These are phyloP conservation scores for Calliphora vicina DNA, from an alignment of 1,140 invertebrate species.

Conservation along the genomic window DNA sequence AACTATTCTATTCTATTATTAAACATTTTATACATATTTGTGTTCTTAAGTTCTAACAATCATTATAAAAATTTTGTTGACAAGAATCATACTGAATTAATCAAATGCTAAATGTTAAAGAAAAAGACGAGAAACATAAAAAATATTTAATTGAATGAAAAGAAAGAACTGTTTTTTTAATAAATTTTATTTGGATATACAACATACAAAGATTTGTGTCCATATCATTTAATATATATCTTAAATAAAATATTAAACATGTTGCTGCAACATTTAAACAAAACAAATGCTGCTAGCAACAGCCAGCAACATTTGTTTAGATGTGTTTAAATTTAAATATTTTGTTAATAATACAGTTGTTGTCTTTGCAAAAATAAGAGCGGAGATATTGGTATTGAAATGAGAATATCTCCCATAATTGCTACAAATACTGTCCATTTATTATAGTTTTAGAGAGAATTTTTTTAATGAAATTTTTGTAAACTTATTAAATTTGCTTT, in stretches of 20 bases:
- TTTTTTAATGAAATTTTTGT: neutral
- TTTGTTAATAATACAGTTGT: no score
- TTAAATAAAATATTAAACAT: neutral
- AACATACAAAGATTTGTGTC: neutral
- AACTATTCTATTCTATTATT: neutral
- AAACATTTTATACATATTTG: neutral
- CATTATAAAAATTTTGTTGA: neutral
- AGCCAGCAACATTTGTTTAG: no score
- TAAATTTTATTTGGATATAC: neutral
- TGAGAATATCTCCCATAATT: neutral
- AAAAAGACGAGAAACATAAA: constrained; percentile 30
- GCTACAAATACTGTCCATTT: neutral
- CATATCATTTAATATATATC: neutral
- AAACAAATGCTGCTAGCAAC: neutral
- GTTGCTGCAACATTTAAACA: neutral
- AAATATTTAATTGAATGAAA: constrained; percentile 40
- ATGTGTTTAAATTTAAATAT: no score
- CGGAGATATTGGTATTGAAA: constrained; percentile 43
- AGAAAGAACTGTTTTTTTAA: constrained; percentile 8
- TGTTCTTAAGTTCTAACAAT: neutral
- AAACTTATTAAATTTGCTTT: neutral
- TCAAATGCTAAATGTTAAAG: constrained; percentile 63
- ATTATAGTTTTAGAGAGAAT: neutral
- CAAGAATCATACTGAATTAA: constrained; percentile 44
- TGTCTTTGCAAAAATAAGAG: neutral